Base-by-base conservation (phyloP, 64 coral and sea anemone species). In the Dendrophyllia cribrosa region DNA sequence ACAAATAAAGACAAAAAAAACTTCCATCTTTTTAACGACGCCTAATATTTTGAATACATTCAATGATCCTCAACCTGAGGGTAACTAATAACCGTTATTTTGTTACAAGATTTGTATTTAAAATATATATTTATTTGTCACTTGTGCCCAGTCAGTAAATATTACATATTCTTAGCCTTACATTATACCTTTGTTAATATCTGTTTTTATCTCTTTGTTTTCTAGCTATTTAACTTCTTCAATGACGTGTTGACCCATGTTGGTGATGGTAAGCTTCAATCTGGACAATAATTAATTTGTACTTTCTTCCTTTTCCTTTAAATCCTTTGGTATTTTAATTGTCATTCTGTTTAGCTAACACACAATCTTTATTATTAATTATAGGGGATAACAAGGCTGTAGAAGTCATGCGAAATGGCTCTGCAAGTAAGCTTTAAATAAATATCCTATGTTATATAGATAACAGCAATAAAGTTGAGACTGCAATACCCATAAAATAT, bases 201-300 rank as follows among this genome's bases (percentile, higher is more conserved):
- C 53, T 56, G 3, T 56, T 56, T 53, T 56, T 56, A 56, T 56
- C 12, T 56, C 73, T 21, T 92, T 96, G 4, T 74, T 68, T 72
- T 87, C 77, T 55, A 96, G 95, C 85, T 96, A 11, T 96, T 96
- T 53, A 96, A 96, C 67, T 96, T 96, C 77, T 96, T 96, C 75
- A 91, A 86, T 87, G 91, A 92, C 22, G 82, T 96, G 91, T 70
- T 96, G 72, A 87, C 74, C 49, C 95, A 96, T 48, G 75, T 96
- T 43, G 44, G 17, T 67, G 80, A 84, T 69, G 80, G 80, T 84
- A 84, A 84, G 78, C 59, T 82, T 47, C 14, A 26, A 64, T 19
- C 7, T 50, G 7, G 17, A 50, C 9, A 45, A 21, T 55, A 55
- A 64, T 43, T 12, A 47, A 72, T 70, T 25, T 70, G 5, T 5